Evolutionary conservation across 2,113 vertebrate genomes (phyloP), one percentile per base, ranked within the genome.

Genomic region (Sturnira hondurensis): DNA sequence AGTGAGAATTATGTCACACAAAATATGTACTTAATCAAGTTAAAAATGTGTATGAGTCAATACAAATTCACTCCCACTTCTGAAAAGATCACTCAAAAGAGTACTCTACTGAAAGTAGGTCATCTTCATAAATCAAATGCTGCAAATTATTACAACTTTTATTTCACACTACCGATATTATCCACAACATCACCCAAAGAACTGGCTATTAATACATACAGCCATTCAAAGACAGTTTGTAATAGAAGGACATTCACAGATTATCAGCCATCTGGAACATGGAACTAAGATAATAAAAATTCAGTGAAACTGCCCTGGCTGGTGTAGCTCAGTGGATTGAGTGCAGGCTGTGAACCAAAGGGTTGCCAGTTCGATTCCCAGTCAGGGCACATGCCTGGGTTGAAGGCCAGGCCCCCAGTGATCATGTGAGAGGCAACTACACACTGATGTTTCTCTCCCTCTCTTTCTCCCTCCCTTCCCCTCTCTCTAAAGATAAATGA

Each of bases 101-200:
- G 65, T 47, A n/a, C 65, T 54, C n/a, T 41, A 38, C 26, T 8
- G 82, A 93, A 96, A 96, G 91, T 86, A 91, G 96, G 88, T 95
- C 93, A 93, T 76, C 82, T 78, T 96, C 58, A 36, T 31, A 26
- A 19, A 67, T 0, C 26, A 90, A 86, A 93, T 13, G 65, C 73
- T 81, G 76, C 86, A 89, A 65, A 74, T 92, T 52, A 67, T 63
- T 80, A 89, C 28, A 47, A 68, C 68, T 76, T 33, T 71, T 17
- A 90, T 33, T 82, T 74, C 83, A 70, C 26, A 47, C 28, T 43
- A 45, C 52, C 89, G 47, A 76, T 41, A 89, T 28, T 65, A 78
- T 52, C 73, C 41, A 65, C 20, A 68, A 92, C 2, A 45, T 38
- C 85, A 92, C 17, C 41, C 73, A 83, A 86, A 61, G 20, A 89